Percentiles rank a stretch among this genome's conserved stretches.
phyloP scores from a whole-genome alignment of 1,140 invertebrate genomes.

The Drosophila auraria region DNA sequence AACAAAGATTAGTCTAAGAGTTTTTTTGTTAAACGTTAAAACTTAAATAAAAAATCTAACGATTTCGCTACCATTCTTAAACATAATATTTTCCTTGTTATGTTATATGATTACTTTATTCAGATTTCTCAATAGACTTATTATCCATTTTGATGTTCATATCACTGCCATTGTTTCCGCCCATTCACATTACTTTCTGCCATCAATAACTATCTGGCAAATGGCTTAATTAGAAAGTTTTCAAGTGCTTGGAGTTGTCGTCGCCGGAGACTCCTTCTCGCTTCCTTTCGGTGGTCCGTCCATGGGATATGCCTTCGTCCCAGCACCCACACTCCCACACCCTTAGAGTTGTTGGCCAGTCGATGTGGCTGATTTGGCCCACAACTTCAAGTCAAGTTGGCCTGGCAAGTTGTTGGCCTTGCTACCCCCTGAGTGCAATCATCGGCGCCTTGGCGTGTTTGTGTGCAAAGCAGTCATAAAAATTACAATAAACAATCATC shows the following conservation, averaged over 20 bases:
- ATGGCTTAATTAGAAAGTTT: constrained; percentile 79
- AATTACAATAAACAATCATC: constrained; percentile 84
- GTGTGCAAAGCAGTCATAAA: constrained; percentile 83
- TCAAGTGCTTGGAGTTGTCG: constrained; percentile 57
- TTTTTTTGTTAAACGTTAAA: too few relatives aligned
- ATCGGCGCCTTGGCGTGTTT: constrained; percentile 79
- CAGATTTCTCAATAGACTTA: not conserved
- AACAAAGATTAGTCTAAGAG: too few relatives aligned
- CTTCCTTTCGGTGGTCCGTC: constrained; percentile 10
- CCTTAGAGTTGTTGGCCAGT: constrained; percentile 10
- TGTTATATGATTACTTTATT: too few relatives aligned
- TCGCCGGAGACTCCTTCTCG: constrained; percentile 16
- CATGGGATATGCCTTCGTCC: constrained; percentile 7
- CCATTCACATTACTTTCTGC: constrained; percentile 28
- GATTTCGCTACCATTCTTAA: not conserved
- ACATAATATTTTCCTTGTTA: not conserved
- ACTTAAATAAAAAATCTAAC: too few relatives aligned
- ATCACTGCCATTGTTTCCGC: constrained; percentile 19
- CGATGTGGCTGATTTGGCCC: constrained; percentile 14
- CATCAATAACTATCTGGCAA: constrained; percentile 45
- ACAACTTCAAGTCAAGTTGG: constrained; percentile 16
- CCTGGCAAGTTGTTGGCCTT: constrained; percentile 25
- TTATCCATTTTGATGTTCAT: constrained; percentile 11
- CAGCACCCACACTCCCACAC: constrained; percentile 14
- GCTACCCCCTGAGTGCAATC: constrained; percentile 61